Evolutionary conservation across 1,140 invertebrate genomes (phyloP).

Genomic region (Pomacea maculata): DNA sequence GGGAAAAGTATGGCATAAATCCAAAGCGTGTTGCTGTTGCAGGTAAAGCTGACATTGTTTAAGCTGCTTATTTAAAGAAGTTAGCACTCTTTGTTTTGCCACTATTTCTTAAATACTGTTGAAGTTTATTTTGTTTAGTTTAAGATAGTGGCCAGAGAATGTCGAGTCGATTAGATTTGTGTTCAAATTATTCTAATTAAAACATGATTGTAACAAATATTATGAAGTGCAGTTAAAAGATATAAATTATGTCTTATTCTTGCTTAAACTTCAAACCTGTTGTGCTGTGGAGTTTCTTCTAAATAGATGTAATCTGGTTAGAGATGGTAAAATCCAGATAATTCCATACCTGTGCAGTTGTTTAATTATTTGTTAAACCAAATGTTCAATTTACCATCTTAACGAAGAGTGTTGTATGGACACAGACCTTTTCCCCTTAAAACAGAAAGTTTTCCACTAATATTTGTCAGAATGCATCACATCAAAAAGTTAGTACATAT

Average conservation of each 20-base stretch:
- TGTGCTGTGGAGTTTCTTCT: too few relatives aligned
- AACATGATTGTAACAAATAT: too few relatives aligned
- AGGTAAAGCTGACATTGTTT: constrained; percentile 32
- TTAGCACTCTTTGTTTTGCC: background rate
- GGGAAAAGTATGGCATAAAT: constrained; percentile 35
- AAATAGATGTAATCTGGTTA: too few relatives aligned
- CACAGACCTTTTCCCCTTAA: background rate
- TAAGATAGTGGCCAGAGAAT: background rate
- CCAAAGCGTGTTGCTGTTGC: constrained; percentile 39
- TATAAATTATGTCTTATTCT: too few relatives aligned
- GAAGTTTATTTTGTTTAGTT: background rate
- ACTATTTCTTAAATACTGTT: background rate
- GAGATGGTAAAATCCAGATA: too few relatives aligned
- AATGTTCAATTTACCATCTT: background rate
- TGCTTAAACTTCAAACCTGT: too few relatives aligned
- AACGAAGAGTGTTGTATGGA: background rate
- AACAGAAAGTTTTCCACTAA: background rate
- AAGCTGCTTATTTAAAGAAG: background rate
- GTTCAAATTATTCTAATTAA: too few relatives aligned
- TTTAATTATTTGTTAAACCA: background rate
- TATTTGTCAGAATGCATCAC: background rate
- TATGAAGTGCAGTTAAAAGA: too few relatives aligned
- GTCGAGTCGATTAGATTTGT: background rate
- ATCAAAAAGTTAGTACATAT: background rate
- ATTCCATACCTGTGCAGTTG: background rate